A percentile compares a stretch with the other conserved stretches of the same genome.
Conservation (phyloP, 2,888 invertebrate genomes). For the Eumerus sabulonum region DNA sequence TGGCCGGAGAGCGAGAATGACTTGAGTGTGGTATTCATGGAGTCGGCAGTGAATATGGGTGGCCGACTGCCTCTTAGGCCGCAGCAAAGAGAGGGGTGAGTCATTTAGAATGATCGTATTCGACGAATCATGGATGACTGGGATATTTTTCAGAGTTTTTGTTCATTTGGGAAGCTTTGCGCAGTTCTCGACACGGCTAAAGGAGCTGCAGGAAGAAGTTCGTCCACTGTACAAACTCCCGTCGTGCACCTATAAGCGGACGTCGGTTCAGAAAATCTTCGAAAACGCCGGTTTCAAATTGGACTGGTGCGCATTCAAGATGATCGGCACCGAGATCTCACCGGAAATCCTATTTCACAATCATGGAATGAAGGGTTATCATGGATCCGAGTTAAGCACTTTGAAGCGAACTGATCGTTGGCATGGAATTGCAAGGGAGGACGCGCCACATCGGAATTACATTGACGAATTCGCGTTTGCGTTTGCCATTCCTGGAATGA, state of each 20-base stretch:
- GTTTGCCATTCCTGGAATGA: slow-evolving; percentile 84
- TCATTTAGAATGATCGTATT: background rate
- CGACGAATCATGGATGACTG: too few relatives aligned
- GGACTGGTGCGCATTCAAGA: slow-evolving; percentile 93
- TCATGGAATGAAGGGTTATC: slow-evolving; percentile 71
- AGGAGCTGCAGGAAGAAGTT: slow-evolving; percentile 85
- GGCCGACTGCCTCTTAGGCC: slow-evolving; percentile 90
- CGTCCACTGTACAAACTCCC: slow-evolving; percentile 88
- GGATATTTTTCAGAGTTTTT: slow-evolving; percentile 81
- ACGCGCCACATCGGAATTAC: slow-evolving; percentile 85
- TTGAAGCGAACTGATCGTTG: slow-evolving; percentile 80
- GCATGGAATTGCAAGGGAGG: slow-evolving; percentile 82
- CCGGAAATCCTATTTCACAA: slow-evolving; percentile 77
- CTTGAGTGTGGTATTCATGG: slow-evolving; percentile 90
- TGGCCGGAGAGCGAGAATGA: slow-evolving; percentile 89
- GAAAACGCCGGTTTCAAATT: slow-evolving; percentile 87
- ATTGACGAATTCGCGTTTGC: slow-evolving; percentile 85
- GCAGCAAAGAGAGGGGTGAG: slow-evolving; percentile 89
- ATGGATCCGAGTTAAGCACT: slow-evolving; percentile 76
- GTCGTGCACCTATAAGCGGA: slow-evolving; percentile 91
- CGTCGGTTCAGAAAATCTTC: slow-evolving; percentile 91
- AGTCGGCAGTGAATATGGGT: slow-evolving; percentile 91
- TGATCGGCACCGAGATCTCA: slow-evolving; percentile 81
- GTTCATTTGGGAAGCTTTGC: slow-evolving; percentile 88
- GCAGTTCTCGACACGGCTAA: slow-evolving; percentile 83